Base-by-base conservation (phyloP, 2,888 invertebrate genomes). In the Salticus scenicus region DNA sequence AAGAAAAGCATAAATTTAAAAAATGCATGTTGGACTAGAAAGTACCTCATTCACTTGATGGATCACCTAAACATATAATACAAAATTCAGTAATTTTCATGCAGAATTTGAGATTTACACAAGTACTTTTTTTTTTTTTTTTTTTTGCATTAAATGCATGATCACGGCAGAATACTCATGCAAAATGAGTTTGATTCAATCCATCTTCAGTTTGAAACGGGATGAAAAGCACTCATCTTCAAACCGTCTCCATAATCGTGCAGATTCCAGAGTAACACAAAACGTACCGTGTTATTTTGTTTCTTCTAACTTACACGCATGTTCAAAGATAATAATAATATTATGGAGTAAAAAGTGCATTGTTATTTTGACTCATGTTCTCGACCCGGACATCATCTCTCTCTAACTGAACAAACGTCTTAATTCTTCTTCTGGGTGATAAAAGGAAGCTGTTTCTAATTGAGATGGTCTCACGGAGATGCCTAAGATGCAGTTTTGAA, bases 391-490 rank as follows among this genome's bases (percentile, higher is more conserved):
- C 70, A 24, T 73, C 77, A 73, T 66, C 8, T 41, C 73, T 28
- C n/a, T n/a, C n/a, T n/a, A n/a, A 28, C 41, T 47, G 30, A 41
- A 33, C 28, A 42, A 66, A 70, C 75, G 67, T 70, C 81, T 81
- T 41, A 70, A 81, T 81, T 70, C 75, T 81, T 75, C 70, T 73
- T 81, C 69, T 74, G 69, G 37, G 57, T 67, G 69, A 73, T 73
- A 74, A 74, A 64, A 70, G 24, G 7, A 57, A 70, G 41, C 17
- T 66, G 27, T 42, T 70, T 31, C 75, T 74, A 75, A 75, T 81
- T 75, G 75, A 81, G 75, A 75, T 63, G 74, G 70, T 81, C 57
- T 37, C 28, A 37, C 75, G 24, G 41, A 41, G 42, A 42, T 30
- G 14, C 28, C 33, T 30, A 7, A 31, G 30, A 72, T n/a, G 51